Conservation (phyloP, 2,113 vertebrate genomes). For the Ornithorhynchus anatinus region DNA sequence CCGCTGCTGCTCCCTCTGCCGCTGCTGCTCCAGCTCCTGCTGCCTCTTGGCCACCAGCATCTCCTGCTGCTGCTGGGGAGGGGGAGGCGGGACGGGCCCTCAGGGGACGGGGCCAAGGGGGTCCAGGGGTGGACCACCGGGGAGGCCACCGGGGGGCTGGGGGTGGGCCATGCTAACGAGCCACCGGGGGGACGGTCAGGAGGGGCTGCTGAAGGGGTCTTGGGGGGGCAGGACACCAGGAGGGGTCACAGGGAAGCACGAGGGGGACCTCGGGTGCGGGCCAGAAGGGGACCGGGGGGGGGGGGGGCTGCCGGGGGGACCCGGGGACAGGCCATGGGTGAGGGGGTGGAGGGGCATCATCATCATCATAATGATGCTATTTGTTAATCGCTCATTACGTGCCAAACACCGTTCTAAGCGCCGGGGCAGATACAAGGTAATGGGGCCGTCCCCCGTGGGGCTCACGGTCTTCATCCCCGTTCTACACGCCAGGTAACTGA, state of each 20-base stretch:
- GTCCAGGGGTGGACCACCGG: neutral
- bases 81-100: accelerated
- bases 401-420: no score
- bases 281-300: neutral
- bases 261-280: neutral
- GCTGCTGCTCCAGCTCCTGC: constrained; percentile 83
- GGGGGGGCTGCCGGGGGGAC: neutral
- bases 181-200: neutral
- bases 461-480: no score
- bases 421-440: no score
- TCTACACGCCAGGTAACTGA: no score
- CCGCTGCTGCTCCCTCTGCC: constrained; percentile 78
- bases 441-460: no score
- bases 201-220: neutral
- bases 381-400: no score
- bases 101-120: neutral
- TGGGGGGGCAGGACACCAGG: neutral
- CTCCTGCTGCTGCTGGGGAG: constrained; percentile 76
- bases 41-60: constrained; percentile 81
- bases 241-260: neutral
- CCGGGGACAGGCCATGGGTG: neutral
- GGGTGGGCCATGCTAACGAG: no score
- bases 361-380: no score
- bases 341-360: neutral
- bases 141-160: neutral